These are phyloP conservation scores for Plectus sambesii DNA, from an alignment of 1,140 invertebrate species.

Conservation along the genomic window DNA sequence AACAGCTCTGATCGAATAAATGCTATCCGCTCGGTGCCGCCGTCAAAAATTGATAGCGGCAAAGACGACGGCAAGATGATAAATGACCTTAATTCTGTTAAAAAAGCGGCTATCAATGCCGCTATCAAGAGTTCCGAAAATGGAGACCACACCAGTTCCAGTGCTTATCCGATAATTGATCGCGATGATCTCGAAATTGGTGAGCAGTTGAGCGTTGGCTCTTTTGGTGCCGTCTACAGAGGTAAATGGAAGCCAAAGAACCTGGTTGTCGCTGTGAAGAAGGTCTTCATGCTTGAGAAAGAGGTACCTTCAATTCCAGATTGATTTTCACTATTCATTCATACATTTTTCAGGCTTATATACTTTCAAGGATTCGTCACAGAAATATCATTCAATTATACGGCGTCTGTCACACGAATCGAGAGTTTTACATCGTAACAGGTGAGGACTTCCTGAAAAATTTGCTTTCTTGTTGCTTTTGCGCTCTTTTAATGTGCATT, in stretches of 20 bases:
- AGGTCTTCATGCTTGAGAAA: slow-evolving; percentile 42
- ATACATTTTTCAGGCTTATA: slow-evolving; percentile 28
- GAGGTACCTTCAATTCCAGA: slow-evolving; percentile 20
- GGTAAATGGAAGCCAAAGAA: slow-evolving; percentile 25
- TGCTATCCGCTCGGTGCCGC: no score
- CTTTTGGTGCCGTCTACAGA: slow-evolving; percentile 32
- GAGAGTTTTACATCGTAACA: slow-evolving; percentile 41
- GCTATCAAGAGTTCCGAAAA: no score
- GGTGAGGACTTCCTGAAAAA: no score
- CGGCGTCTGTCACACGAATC: slow-evolving; percentile 36
- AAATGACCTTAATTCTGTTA: no score
- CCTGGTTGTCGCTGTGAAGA: slow-evolving; percentile 32
- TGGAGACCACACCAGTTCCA: no score
- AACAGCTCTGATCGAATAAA: no score
- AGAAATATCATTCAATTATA: slow-evolving; percentile 41
- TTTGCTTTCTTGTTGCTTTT: no score
- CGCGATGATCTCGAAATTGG: slow-evolving; percentile 27
- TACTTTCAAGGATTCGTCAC: slow-evolving; percentile 37
- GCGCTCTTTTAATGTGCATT: no score
- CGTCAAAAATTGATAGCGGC: no score
- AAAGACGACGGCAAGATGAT: no score
- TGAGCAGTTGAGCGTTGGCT: slow-evolving; percentile 32
- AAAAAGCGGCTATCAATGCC: no score
- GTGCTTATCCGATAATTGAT: slow-evolving; percentile 31
- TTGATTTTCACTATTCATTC: background rate